These are phyloP conservation scores for Plectropomus leopardus DNA, from an alignment of 2,113 vertebrate genomes.

Conservation along the genomic window DNA sequence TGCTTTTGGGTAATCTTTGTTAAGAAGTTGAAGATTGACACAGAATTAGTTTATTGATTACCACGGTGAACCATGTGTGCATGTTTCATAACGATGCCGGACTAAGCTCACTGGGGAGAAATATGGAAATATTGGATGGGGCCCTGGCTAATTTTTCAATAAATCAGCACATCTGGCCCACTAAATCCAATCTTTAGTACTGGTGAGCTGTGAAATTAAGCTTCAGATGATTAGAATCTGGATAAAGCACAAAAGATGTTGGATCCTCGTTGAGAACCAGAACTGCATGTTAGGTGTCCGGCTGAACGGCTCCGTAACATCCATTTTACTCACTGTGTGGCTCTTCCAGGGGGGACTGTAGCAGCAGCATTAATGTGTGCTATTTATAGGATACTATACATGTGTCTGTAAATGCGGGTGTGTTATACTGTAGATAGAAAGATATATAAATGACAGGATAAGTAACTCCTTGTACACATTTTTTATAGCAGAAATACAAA, in stretches of 20 bases:
- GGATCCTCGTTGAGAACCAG: constrained; percentile 21
- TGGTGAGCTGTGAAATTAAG: constrained; percentile 82
- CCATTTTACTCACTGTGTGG: constrained; percentile 6
- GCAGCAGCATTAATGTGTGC: constrained; percentile 18
- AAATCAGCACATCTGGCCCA: constrained; percentile 67
- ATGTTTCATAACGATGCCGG: constrained; percentile 16
- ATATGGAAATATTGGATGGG: constrained; percentile 38
- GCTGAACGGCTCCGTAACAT: neutral
- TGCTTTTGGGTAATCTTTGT: neutral
- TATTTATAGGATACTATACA: constrained; percentile 36
- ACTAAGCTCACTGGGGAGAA: constrained; percentile 16
- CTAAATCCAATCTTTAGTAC: constrained; percentile 72
- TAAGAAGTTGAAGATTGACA: neutral
- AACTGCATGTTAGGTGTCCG: neutral
- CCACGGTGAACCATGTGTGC: neutral
- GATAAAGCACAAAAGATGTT: constrained; percentile 44
- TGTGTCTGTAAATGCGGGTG: constrained; percentile 13
- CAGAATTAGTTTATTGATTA: neutral
- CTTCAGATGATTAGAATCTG: constrained; percentile 61
- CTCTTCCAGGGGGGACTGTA: constrained; percentile 17
- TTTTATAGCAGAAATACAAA: neutral
- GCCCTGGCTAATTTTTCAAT: constrained; percentile 57
- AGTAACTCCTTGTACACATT: neutral
- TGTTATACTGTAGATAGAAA: constrained; percentile 4
- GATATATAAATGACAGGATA: neutral